Conservation (phyloP, 1,140 invertebrate genomes). For the Zaprionus kolodkinae region DNA sequence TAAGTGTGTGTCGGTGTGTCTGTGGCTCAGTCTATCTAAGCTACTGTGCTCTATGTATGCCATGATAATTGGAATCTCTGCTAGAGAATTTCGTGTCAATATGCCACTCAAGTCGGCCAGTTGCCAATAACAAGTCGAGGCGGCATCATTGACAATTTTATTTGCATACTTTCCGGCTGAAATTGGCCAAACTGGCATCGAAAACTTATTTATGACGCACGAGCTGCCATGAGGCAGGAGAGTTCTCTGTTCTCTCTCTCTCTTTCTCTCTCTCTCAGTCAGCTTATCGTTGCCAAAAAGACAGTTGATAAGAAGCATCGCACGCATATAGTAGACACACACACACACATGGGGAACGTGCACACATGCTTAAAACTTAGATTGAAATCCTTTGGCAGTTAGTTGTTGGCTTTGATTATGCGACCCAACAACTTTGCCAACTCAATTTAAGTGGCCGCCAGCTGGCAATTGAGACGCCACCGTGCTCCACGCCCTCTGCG, state of each 20-base stretch:
- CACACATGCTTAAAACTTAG: constrained; percentile 5
- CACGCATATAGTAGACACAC: background rate
- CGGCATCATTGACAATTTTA: constrained; percentile 5
- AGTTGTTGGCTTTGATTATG: constrained; percentile 7
- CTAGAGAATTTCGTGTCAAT: background rate
- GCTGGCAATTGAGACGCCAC: constrained; percentile 5
- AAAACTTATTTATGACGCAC: constrained; percentile 5
- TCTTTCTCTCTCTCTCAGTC: background rate
- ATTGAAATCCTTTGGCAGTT: constrained; percentile 5
- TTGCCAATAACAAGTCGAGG: constrained; percentile 6
- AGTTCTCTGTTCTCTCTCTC: background rate
- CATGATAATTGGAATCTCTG: background rate
- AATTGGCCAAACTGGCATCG: constrained; percentile 4
- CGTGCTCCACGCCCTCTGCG: background rate
- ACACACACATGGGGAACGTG: background rate
- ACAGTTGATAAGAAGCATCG: constrained; percentile 1
- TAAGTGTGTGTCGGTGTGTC: background rate
- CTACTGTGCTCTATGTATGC: background rate
- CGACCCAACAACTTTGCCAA: constrained; percentile 6
- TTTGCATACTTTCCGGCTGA: constrained; percentile 4
- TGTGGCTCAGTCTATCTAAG: background rate
- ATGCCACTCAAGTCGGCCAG: constrained; percentile 2
- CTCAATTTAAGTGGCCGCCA: constrained; percentile 6
- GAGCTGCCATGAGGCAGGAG: background rate
- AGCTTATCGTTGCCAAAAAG: constrained; percentile 5